A percentile compares a stretch with the other conserved stretches of the same genome.
phyloP scores from a whole-genome alignment of 35 echinoderm and acorn worm species.

The Hemicentrotus pulcherrimus region DNA sequence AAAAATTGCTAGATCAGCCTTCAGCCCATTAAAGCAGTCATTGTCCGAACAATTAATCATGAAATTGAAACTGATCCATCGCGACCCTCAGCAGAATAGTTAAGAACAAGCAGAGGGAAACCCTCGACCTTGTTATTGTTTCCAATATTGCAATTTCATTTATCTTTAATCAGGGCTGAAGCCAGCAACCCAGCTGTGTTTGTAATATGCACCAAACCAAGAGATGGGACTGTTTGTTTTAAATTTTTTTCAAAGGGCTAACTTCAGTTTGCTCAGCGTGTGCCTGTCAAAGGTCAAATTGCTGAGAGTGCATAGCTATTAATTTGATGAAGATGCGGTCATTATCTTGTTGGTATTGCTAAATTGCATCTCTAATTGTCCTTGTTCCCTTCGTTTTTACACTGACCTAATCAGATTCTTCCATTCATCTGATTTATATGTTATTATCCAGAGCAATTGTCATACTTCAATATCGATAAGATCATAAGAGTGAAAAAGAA shows the following conservation, averaged over 20 bases:
- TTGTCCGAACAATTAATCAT: constrained; percentile 3
- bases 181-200: not conserved
- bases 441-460: not conserved
- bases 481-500: too few species aligned
- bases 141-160: constrained; percentile 23
- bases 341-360: constrained; percentile 10
- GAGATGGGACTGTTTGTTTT: not conserved
- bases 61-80: not conserved
- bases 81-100: not conserved
- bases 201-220: constrained; percentile 6
- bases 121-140: constrained; percentile 28
- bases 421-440: not conserved
- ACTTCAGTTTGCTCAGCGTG: constrained; percentile 39
- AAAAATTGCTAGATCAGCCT: not conserved
- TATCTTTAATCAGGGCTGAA: constrained; percentile 17
- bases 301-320: constrained; percentile 1
- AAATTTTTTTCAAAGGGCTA: constrained; percentile 14
- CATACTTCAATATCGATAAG: not conserved
- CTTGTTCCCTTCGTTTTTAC: not conserved
- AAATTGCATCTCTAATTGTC: constrained; percentile 36
- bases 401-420: not conserved
- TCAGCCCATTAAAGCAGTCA: not conserved
- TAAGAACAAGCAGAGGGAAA: not conserved
- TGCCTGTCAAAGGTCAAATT: not conserved
- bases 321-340: not conserved